phyloP scores from a whole-genome alignment of 2,797 vertebrate species.

The Sebastes baramenuke region DNA sequence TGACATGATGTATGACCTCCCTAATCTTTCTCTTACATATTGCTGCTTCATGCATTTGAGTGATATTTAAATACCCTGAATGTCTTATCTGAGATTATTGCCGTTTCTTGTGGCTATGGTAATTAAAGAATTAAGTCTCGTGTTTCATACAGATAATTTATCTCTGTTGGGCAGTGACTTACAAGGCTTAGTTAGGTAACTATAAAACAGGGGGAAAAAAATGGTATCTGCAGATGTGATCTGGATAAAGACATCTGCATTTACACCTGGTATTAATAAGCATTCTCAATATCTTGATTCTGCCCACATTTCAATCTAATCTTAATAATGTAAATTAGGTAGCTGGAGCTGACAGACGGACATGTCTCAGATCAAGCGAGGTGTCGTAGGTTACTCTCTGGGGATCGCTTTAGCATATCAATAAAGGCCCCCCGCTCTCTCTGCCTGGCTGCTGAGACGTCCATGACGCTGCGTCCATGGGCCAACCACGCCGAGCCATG shows the following conservation, averaged over 20 bases:
- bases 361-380: background rate
- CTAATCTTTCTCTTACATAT: constrained; percentile 11
- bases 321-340: background rate
- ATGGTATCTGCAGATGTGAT: background rate
- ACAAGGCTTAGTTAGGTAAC: background rate
- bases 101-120: background rate
- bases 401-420: constrained; percentile 13
- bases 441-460: constrained; percentile 12
- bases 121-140: constrained; percentile 5
- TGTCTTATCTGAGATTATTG: constrained; percentile 10
- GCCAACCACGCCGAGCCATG: background rate
- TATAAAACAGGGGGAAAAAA: background rate
- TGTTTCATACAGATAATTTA: background rate
- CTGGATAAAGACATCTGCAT: background rate
- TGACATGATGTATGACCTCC: constrained; percentile 5
- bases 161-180: background rate
- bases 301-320: background rate
- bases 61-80: constrained; percentile 5
- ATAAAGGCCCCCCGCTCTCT: constrained; percentile 28
- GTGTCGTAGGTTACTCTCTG: background rate
- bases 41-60: background rate
- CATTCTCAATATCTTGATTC: background rate
- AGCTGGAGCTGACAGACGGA: background rate
- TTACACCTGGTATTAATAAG: background rate
- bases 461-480: background rate